Base-by-base conservation (phyloP, 2,797 vertebrate genomes). In the Mycteria americana region DNA sequence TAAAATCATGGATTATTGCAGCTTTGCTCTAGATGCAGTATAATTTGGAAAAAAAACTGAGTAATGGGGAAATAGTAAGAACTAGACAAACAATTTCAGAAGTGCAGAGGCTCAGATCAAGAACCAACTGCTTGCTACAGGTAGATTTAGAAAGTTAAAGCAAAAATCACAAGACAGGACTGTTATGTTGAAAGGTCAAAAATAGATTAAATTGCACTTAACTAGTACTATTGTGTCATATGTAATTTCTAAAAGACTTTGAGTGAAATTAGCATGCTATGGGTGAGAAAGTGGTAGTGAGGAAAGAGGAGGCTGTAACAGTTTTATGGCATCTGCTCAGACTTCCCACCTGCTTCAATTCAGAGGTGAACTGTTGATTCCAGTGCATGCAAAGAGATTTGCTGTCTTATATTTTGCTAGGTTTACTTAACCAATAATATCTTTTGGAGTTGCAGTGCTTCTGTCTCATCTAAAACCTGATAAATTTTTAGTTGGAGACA, bases 311-410 rank as follows among this genome's bases (percentile, higher is more conserved):
- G 31, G 12, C 28, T 77, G 8, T 80, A 76, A 19, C 8, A 62
- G 22, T 75, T 81, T 63, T 59, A 28, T 24, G 31, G 28, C 22
- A 50, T 46, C 67, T 89, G 16, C 37, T 76, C 18, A 35, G 24
- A 35, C 19, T n/a, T 11, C 2, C 5, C 10, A 8, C 46, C 17
- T 8, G 4, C 11, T 5, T 4, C 2, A 4, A 35, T 54, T 57
- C 11, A 7, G 31, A 86, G 22, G 31, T n/a, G 67, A 73, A 39
- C 28, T 72, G 27, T 62, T 76, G 43, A 65, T 85, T 83, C 60
- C 19, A 48, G 35, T 72, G 12, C 16, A 10, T 43, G 11, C 43
- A 54, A 41, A 75, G 57, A 76, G 33, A 30, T 33, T 57, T 69
- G 17, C 9, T 89, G 19, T 31, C 24, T 23, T 41, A 12, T 5